Evolutionary conservation across 2,113 vertebrate genomes (phyloP).

Genomic region (Castor canadensis): DNA sequence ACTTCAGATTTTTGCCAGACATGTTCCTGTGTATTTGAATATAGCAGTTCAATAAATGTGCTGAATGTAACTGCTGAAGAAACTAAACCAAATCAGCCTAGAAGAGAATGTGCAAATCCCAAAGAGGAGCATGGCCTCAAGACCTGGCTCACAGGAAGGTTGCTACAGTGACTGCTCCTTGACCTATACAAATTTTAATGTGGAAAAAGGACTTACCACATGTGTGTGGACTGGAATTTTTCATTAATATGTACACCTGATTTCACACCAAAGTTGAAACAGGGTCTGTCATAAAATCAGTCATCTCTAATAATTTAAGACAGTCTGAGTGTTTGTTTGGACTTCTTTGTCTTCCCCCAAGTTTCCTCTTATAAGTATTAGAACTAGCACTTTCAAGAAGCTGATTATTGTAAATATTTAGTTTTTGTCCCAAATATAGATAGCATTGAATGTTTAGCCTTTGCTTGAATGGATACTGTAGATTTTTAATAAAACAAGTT

Average conservation of each 20-base stretch:
- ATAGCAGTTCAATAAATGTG: slow-evolving; percentile 80
- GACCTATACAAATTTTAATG: slow-evolving; percentile 67
- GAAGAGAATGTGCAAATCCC: slow-evolving; percentile 69
- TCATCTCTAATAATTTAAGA: slow-evolving; percentile 71
- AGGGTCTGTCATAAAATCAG: slow-evolving; percentile 78
- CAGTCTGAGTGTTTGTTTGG: slow-evolving; percentile 77
- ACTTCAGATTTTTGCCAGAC: slow-evolving; percentile 87
- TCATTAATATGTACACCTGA: slow-evolving; percentile 60
- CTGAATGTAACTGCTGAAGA: slow-evolving; percentile 73
- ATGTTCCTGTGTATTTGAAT: slow-evolving; percentile 80
- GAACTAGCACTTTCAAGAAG: slow-evolving; percentile 86
- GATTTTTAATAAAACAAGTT: slow-evolving; percentile 87
- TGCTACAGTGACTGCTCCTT: slow-evolving; percentile 55
- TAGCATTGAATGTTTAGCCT: slow-evolving; percentile 81
- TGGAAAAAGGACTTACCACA: slow-evolving; percentile 81
- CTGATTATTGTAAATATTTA: slow-evolving; percentile 79
- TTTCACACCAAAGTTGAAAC: slow-evolving; percentile 71
- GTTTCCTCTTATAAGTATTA: too few relatives aligned
- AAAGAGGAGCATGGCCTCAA: slow-evolving; percentile 56
- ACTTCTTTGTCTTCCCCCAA: slow-evolving; percentile 75
- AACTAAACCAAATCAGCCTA: slow-evolving; percentile 70
- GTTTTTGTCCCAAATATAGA: slow-evolving; percentile 79
- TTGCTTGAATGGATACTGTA: slow-evolving; percentile 88
- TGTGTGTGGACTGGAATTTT: slow-evolving; percentile 48
- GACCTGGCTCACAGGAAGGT: slow-evolving; percentile 61